phyloP scores from a whole-genome alignment of 2,888 invertebrate species.

The Lithophane socia region DNA sequence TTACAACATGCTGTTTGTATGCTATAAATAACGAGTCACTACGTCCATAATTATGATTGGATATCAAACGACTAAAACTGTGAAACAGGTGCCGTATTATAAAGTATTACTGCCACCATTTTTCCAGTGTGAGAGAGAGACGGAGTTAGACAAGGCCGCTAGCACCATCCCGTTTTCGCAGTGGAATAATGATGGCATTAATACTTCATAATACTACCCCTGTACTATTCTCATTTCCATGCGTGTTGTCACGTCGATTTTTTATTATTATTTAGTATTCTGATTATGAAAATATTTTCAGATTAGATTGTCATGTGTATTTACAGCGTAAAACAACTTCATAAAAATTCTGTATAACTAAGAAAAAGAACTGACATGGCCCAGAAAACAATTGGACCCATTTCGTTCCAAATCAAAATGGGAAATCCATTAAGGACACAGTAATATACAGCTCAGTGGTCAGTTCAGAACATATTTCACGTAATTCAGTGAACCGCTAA shows the following conservation, averaged over 20 bases:
- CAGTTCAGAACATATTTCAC: constrained; percentile 35
- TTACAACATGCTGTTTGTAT: background rate
- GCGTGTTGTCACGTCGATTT: background rate
- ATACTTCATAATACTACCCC: too few relatives aligned
- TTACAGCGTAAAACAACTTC: background rate
- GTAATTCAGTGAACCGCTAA: constrained; percentile 56
- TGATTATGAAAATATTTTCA: background rate
- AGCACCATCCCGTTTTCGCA: too few relatives aligned
- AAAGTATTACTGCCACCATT: too few relatives aligned
- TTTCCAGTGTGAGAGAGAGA: too few relatives aligned
- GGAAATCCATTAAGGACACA: constrained; percentile 8
- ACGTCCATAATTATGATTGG: background rate
- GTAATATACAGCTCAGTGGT: constrained; percentile 27
- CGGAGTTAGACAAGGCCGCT: too few relatives aligned
- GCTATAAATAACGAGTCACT: background rate
- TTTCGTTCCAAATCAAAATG: constrained; percentile 17
- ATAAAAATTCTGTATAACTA: background rate
- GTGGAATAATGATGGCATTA: too few relatives aligned
- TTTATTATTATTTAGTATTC: background rate
- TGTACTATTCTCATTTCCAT: background rate
- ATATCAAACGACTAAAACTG: background rate
- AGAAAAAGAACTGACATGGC: background rate
- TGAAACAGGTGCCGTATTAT: too few relatives aligned
- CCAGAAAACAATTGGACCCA: background rate
- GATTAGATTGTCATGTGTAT: too few relatives aligned